These are phyloP conservation scores for Platysternon megacephalum DNA, from an alignment of 2,113 vertebrate species.

Conservation along the genomic window DNA sequence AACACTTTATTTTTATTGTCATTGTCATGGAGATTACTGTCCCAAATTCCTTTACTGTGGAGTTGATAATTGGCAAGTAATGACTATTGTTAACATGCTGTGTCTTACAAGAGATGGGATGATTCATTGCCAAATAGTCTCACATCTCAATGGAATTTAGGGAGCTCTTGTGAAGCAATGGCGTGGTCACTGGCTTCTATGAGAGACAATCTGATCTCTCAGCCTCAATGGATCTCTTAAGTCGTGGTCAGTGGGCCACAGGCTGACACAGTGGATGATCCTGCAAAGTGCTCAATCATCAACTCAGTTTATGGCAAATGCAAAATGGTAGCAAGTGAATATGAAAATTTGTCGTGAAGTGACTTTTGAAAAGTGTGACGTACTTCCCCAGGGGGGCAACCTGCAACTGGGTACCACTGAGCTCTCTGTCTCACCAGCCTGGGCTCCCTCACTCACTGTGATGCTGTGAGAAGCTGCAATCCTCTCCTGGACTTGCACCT, in stretches of 20 bases:
- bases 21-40: neutral
- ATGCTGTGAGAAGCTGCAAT: no score
- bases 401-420: no score
- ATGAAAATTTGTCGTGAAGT: neutral
- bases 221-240: no score
- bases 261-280: neutral
- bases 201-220: neutral
- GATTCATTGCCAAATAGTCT: neutral
- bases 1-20: slow-evolving; percentile 21
- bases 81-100: neutral
- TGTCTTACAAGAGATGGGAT: neutral
- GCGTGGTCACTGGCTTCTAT: neutral
- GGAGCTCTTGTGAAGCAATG: neutral
- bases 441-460: no score
- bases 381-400: no score
- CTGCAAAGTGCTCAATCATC: neutral
- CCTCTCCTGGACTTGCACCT: no score
- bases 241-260: neutral
- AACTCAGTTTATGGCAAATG: neutral
- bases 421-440: no score
- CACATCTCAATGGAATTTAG: neutral
- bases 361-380: neutral
- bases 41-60: neutral
- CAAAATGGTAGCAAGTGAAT: neutral
- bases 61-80: neutral